These are phyloP conservation scores for Pyxicephalus adspersus DNA, from an alignment of 2,113 vertebrate genomes.

Conservation along the genomic window DNA sequence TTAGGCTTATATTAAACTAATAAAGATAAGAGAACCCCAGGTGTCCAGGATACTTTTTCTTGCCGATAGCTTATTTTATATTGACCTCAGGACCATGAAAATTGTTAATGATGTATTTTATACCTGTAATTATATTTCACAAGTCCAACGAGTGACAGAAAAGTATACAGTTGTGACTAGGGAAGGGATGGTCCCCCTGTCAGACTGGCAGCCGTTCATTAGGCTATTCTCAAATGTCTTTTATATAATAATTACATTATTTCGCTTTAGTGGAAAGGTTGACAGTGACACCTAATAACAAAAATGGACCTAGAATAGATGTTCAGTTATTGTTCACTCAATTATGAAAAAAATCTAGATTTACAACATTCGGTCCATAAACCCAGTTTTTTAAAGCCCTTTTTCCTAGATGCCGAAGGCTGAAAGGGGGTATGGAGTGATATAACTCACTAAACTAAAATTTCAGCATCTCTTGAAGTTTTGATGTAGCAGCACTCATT, in stretches of 20 bases:
- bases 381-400: no score
- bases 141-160: slow-evolving; percentile 22
- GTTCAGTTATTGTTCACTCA: not conserved
- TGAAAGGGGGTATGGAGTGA: no score
- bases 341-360: no score
- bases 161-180: slow-evolving; percentile 44
- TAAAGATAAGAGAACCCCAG: slow-evolving; percentile 22
- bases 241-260: slow-evolving; percentile 39
- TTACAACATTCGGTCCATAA: no score
- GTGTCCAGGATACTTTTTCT: slow-evolving; percentile 14
- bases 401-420: no score
- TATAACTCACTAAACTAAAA: no score
- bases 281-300: slow-evolving; percentile 15
- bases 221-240: slow-evolving; percentile 30
- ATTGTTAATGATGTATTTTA: slow-evolving; percentile 47
- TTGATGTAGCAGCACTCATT: no score
- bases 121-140: slow-evolving; percentile 32
- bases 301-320: slow-evolving; percentile 10
- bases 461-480: no score
- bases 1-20: slow-evolving; percentile 57
- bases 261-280: slow-evolving; percentile 21
- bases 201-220: slow-evolving; percentile 38
- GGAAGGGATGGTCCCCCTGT: slow-evolving; percentile 22
- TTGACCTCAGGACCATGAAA: slow-evolving; percentile 42
- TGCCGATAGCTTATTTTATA: slow-evolving; percentile 18